Evolutionary conservation across 2,797 vertebrate species (phyloP).

Genomic region (Tachyglossus aculeatus): DNA sequence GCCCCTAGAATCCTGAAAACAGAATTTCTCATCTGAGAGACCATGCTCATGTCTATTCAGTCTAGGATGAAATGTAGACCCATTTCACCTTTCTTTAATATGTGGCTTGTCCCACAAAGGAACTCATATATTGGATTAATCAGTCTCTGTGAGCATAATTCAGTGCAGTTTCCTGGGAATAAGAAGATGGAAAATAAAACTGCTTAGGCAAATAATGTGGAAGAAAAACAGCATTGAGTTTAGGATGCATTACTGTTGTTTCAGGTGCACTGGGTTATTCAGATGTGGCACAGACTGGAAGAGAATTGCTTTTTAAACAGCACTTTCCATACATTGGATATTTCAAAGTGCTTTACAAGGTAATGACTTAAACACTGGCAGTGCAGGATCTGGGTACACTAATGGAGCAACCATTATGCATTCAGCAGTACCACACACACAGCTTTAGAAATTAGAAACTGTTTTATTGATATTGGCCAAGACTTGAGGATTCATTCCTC

Average conservation of each 20-base stretch:
- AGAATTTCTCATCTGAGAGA: too few relatives aligned
- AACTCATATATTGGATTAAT: not conserved
- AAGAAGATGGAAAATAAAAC: conserved; percentile 1
- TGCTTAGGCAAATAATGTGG: conserved; percentile 8
- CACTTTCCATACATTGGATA: conserved; percentile 42
- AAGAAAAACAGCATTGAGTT: not conserved
- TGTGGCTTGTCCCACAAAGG: too few relatives aligned
- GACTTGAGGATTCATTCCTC: conserved; percentile 57
- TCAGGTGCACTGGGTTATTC: conserved; percentile 32
- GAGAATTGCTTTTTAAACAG: conserved; percentile 25
- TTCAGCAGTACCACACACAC: conserved; percentile 44
- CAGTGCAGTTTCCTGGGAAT: conserved; percentile 28
- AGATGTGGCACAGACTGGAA: conserved; percentile 34
- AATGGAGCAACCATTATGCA: conserved; percentile 41
- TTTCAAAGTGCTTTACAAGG: conserved; percentile 58
- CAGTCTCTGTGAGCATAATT: not conserved
- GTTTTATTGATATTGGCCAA: conserved; percentile 63
- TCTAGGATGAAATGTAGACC: too few relatives aligned
- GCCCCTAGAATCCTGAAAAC: too few relatives aligned
- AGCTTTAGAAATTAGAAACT: conserved; percentile 65
- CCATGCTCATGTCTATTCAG: too few relatives aligned
- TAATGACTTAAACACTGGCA: conserved; percentile 43
- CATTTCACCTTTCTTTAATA: too few relatives aligned
- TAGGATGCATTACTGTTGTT: conserved; percentile 26
- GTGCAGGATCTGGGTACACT: conserved; percentile 32